Evolutionary conservation across 2,888 invertebrate genomes (phyloP).

Genomic region (Dendrolimus houi): DNA sequence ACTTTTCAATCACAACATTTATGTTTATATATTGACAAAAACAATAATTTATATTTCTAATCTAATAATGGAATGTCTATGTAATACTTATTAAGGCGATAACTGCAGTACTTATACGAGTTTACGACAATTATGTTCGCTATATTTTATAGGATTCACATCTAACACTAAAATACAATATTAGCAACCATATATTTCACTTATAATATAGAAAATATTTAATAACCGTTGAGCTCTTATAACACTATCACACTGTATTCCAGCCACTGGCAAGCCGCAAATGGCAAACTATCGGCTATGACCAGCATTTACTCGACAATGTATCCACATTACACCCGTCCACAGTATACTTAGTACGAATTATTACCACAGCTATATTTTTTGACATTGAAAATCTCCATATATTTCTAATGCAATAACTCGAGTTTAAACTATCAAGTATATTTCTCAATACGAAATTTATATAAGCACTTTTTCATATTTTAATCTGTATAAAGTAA

Average conservation of each 20-base stretch:
- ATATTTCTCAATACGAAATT: no score
- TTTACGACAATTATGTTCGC: slow-evolving; percentile 21
- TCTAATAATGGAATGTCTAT: not conserved
- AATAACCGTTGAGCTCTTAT: slow-evolving; percentile 58
- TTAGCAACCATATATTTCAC: slow-evolving; percentile 48
- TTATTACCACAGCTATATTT: no score
- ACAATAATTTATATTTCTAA: not conserved
- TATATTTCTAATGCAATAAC: no score
- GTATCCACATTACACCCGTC: not conserved
- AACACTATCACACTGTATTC: slow-evolving; percentile 54
- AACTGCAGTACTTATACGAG: slow-evolving; percentile 33
- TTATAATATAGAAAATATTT: slow-evolving; percentile 31
- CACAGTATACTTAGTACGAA: not conserved
- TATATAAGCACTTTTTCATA: no score
- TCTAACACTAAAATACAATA: slow-evolving; percentile 36
- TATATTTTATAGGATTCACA: slow-evolving; percentile 30
- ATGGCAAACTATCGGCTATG: slow-evolving; percentile 57
- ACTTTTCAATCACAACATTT: not conserved
- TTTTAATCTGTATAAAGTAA: no score
- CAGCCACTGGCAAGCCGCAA: slow-evolving; percentile 57
- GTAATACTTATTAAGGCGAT: slow-evolving; percentile 12
- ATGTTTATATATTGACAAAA: not conserved
- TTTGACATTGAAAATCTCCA: no score
- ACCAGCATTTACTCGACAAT: slow-evolving; percentile 8
- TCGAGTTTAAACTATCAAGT: no score